These are phyloP conservation scores for Atherinomorus stipes DNA, from an alignment of 2,113 vertebrate genomes.

Conservation along the genomic window DNA sequence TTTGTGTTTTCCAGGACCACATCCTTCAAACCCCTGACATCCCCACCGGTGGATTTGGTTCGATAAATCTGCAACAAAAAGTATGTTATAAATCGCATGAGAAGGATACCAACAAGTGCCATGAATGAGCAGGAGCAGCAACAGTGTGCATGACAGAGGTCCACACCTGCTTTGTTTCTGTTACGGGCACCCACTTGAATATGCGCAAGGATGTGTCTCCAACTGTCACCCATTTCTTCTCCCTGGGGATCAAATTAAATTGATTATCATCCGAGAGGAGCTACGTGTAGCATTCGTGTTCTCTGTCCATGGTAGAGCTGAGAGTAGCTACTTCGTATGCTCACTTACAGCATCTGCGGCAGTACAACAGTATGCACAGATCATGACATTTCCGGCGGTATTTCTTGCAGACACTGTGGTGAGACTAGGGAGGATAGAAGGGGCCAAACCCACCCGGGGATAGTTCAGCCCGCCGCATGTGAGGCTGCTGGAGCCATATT, in stretches of 20 bases:
- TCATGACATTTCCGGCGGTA: neutral
- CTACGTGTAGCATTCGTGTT: neutral
- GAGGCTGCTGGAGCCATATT: slow-evolving; percentile 78
- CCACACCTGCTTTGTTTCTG: slow-evolving; percentile 94
- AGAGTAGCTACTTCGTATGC: neutral
- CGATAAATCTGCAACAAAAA: slow-evolving; percentile 89
- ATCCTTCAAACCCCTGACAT: slow-evolving; percentile 87
- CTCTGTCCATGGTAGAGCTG: neutral
- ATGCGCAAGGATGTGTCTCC: slow-evolving; percentile 96
- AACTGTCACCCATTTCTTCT: slow-evolving; percentile 99
- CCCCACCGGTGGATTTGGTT: slow-evolving; percentile 85
- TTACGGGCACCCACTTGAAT: slow-evolving; percentile 98
- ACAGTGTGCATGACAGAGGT: slow-evolving; percentile 5
- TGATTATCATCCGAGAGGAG: slow-evolving; percentile 7
- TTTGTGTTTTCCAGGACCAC: slow-evolving; percentile 89
- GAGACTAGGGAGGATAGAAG: slow-evolving; percentile 24
- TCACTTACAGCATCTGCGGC: neutral
- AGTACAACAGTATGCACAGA: neutral
- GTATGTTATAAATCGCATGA: neutral
- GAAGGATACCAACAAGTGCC: neutral
- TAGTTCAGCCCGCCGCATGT: slow-evolving; percentile 48
- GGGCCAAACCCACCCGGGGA: too few relatives aligned
- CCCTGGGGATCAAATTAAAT: slow-evolving; percentile 81
- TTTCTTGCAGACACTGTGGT: neutral
- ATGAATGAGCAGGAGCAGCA: neutral